Evolutionary conservation across 2,113 vertebrate genomes (phyloP), one percentile per base, ranked within the genome.

Genomic region (Odontesthes bonariensis): DNA sequence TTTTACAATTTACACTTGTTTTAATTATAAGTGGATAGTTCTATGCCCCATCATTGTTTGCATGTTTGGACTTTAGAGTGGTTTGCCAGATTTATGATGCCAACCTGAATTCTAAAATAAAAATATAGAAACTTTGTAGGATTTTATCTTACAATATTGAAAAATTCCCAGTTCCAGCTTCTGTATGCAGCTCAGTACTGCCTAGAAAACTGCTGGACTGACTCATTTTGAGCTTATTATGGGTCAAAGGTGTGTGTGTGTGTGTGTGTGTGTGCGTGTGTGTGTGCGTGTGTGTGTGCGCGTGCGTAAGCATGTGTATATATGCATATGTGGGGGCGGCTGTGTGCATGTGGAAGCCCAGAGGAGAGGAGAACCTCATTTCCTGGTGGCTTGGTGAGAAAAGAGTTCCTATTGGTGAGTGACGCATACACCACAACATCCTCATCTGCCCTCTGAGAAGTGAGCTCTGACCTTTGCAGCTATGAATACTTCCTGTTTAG

Each of bases 401-500:
- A 75, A 66, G 16, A 38, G 52, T 49, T 86, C 56, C 72, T 77
- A 77, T 46, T 83, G 87, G 81, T 73, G 65, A 35, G 65, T n/a
- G 68, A 75, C 73, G 64, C 66, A 53, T 57, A 69, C 76, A 85
- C 75, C 75, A 79, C 72, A 46, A 80, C 70, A 72, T 87, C 81
- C 89, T 86, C 59, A 79, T 78, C 62, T 22, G 53, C 79, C 86
- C 84, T 79, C 35, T 33, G 85, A 86, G 88, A 33, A 83, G 44
- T 3, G 14, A 62, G 58, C 81, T 82, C 57, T 73, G 79, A 73
- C 68, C 73, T 68, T 44, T 75, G 46, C 38, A 66, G 69, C 79
- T 55, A 56, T 81, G 84, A 78, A 75, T 79, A 51, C 84, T 87
- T 92, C 85, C 84, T 85, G 74, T 77, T 77, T 61, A 69, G 52